These are phyloP conservation scores for Tenrec ecaudatus DNA, from an alignment of 2,113 vertebrate genomes.

Conservation along the genomic window DNA sequence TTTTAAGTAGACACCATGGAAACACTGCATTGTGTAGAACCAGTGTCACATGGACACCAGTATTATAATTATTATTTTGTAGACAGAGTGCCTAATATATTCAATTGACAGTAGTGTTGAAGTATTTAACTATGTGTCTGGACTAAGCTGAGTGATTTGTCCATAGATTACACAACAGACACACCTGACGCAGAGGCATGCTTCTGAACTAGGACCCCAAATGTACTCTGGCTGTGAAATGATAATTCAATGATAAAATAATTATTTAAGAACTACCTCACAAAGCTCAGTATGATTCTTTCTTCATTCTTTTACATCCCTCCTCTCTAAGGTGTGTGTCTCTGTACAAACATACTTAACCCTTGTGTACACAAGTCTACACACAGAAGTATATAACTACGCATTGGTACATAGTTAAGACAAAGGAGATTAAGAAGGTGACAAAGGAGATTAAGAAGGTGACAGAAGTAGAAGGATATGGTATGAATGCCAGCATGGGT, in stretches of 20 bases:
- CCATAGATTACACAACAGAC: not conserved
- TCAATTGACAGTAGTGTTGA: slow-evolving; percentile 18
- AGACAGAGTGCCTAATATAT: not conserved
- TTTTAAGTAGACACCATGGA: slow-evolving; percentile 52
- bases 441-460: not conserved
- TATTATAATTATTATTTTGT: not conserved
- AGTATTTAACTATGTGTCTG: slow-evolving; percentile 26
- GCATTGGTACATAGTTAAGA: not conserved
- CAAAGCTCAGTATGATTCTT: not conserved
- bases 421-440: not conserved
- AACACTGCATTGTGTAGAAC: not conserved
- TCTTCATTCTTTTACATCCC: not conserved
- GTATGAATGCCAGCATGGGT: no score
- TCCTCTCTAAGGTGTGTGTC: not conserved
- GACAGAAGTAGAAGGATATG: not conserved
- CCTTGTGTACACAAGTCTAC: not conserved
- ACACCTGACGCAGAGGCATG: not conserved
- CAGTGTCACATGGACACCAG: not conserved
- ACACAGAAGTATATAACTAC: not conserved
- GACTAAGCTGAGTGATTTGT: slow-evolving; percentile 25
- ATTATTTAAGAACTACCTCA: slow-evolving; percentile 20
- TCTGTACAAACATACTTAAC: not conserved
- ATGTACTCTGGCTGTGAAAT: not conserved
- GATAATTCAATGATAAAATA: slow-evolving; percentile 16
- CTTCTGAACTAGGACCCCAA: not conserved